Base-by-base conservation (phyloP, 2,797 vertebrate genomes). In the Manis pentadactyla region DNA sequence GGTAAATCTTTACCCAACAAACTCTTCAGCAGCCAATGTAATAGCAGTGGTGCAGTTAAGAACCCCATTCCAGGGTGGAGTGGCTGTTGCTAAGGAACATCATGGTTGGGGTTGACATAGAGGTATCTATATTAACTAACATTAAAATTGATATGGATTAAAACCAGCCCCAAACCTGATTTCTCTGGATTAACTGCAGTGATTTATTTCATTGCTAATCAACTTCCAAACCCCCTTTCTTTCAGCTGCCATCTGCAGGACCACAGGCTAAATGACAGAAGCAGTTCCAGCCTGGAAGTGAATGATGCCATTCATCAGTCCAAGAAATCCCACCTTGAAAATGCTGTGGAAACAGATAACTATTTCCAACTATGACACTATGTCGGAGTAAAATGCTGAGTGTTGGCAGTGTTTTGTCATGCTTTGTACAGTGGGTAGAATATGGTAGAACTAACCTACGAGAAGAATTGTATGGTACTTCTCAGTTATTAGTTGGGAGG, bases 141-240 rank as follows among this genome's bases (percentile, higher is more conserved):
- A n/a, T n/a, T n/a, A n/a, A n/a, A n/a, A n/a, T n/a, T 94, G 61
- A 64, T 42, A 71, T 69, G 21, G 12, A 90, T 88, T 94, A 66
- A 96, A 96, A 84, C 23, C n/a, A 91, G 21, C n/a, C 27, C 37
- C n/a, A 79, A 61, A 23, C 11, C 34, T 77, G 15, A 92, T 94
- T 75, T 83, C 69, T 94, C 79, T 94, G 78, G 42, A 71, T 96
- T 37, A 93, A 51, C 34, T 92, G 18, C 39, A 84, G 34, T 64
- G 93, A 94, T 94, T 51, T 53, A 61, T 73, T 94, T 98, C 92
- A 78, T 71, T 29, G 23, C 39, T 97, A 97, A 66, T 92, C 66
- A 61, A 89, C 68, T 93, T 94, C n/a, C 75, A 87, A 73, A 96
- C 39, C 61, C 51, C 37, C 75, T 61, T 95, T 89, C 42, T 89